Percentiles rank a stretch among this genome's conserved stretches.
These are phyloP conservation scores for Galerucella pusilla DNA, from an alignment of 2,888 invertebrate species.

Conservation along the genomic window DNA sequence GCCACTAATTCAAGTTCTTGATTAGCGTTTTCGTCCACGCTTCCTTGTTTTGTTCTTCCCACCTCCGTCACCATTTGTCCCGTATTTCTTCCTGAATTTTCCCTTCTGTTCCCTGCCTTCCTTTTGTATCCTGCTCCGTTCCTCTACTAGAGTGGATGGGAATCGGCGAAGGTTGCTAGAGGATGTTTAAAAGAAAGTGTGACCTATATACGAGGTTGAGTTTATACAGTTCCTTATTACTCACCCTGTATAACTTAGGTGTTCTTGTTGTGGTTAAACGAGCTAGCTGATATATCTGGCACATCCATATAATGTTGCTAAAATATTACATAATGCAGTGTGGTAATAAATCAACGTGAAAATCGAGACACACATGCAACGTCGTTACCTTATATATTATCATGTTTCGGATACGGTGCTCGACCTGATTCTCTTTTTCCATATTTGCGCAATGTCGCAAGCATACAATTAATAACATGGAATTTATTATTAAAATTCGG, in stretches of 20 bases:
- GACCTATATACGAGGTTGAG: background rate
- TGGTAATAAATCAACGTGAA: constrained; percentile 1
- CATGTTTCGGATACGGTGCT: background rate
- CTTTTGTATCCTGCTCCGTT: too few relatives aligned
- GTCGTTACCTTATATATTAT: background rate
- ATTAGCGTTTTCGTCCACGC: too few relatives aligned
- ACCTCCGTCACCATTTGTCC: too few relatives aligned
- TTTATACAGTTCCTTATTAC: background rate
- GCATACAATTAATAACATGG: background rate
- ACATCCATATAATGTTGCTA: background rate
- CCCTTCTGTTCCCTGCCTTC: too few relatives aligned
- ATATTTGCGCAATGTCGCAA: background rate
- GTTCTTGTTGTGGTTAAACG: background rate
- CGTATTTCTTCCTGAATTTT: too few relatives aligned
- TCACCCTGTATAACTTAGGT: background rate
- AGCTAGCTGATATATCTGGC: background rate
- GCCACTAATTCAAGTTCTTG: too few relatives aligned
- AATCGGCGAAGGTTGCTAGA: too few relatives aligned
- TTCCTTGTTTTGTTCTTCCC: too few relatives aligned
- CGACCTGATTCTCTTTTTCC: constrained; percentile 12
- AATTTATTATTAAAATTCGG: constrained; percentile 1
- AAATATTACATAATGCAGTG: background rate
- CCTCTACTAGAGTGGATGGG: too few relatives aligned
- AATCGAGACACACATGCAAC: background rate
- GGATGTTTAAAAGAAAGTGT: too few relatives aligned